A percentile compares a stretch with the other conserved stretches of the same genome.
Conservation (phyloP, 2,113 vertebrate species). For the Oreochromis tanganicae region DNA sequence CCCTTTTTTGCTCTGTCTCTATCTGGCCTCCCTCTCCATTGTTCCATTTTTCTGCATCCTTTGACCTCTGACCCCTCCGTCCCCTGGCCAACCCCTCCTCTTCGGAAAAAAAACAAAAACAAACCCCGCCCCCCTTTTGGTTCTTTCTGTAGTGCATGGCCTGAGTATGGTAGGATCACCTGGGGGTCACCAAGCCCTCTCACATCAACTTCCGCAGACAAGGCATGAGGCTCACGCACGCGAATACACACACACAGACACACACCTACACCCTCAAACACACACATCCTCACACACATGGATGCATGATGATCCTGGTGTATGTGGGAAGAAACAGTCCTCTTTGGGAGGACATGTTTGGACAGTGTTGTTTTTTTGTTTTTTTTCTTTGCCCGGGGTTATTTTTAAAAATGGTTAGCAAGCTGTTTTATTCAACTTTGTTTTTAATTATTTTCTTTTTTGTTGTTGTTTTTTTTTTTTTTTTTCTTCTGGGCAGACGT, state of each 20-base stretch:
- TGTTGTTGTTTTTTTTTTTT: slow-evolving; percentile 18
- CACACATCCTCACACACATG: slow-evolving; percentile 18
- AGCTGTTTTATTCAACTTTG: slow-evolving; percentile 50
- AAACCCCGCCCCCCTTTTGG: slow-evolving; percentile 23
- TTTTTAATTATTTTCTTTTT: slow-evolving; percentile 10
- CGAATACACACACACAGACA: slow-evolving; percentile 30
- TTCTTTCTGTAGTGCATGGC: slow-evolving; percentile 84
- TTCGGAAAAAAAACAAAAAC: background rate
- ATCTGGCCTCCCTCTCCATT: slow-evolving; percentile 27
- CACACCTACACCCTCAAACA: background rate
- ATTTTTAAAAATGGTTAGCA: slow-evolving; percentile 57
- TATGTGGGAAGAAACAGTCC: slow-evolving; percentile 45
- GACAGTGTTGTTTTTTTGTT: slow-evolving; percentile 16
- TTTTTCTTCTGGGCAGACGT: slow-evolving; percentile 46
- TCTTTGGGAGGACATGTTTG: background rate
- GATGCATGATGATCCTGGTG: slow-evolving; percentile 61
- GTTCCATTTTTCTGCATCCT: slow-evolving; percentile 26
- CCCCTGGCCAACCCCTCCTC: slow-evolving; percentile 35
- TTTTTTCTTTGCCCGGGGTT: slow-evolving; percentile 32
- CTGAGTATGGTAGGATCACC: slow-evolving; percentile 92
- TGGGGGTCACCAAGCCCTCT: background rate
- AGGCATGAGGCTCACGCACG: slow-evolving; percentile 66
- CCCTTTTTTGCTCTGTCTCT: background rate
- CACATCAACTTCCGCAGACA: slow-evolving; percentile 46
- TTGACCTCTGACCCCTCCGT: slow-evolving; percentile 11